A percentile compares a stretch with the other conserved stretches of the same genome.
Evolutionary conservation across 2,888 invertebrate genomes (phyloP).

Genomic region (Metalampra italica): DNA sequence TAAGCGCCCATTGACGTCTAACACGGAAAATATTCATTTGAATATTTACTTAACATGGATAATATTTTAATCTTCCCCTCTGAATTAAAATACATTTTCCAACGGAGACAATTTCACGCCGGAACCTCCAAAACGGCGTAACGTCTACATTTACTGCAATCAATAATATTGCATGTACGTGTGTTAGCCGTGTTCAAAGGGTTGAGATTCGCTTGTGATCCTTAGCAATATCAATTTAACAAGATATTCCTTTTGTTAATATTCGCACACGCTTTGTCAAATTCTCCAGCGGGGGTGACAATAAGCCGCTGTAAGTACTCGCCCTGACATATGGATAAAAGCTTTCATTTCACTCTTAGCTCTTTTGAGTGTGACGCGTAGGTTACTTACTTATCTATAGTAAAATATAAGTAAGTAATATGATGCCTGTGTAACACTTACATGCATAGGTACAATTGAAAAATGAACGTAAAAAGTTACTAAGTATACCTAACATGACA

Average conservation of each 20-base stretch:
- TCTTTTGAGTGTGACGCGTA: slow-evolving; percentile 58
- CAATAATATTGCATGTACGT: slow-evolving; percentile 39
- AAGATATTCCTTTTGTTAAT: slow-evolving; percentile 80
- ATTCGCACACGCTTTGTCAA: slow-evolving; percentile 80
- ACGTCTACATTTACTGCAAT: slow-evolving; percentile 33
- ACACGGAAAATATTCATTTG: slow-evolving; percentile 80
- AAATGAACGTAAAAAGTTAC: neutral
- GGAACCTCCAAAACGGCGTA: slow-evolving; percentile 53
- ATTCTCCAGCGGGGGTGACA: slow-evolving; percentile 79
- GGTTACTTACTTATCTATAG: slow-evolving; percentile 19
- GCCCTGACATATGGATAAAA: slow-evolving; percentile 78
- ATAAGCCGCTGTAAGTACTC: slow-evolving; percentile 79
- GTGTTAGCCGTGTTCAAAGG: slow-evolving; percentile 22
- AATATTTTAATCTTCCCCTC: slow-evolving; percentile 80
- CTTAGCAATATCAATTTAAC: slow-evolving; percentile 74
- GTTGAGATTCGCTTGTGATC: slow-evolving; percentile 45
- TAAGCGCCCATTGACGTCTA: slow-evolving; percentile 72
- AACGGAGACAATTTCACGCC: slow-evolving; percentile 77
- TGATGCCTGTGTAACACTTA: slow-evolving; percentile 21
- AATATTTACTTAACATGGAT: slow-evolving; percentile 80
- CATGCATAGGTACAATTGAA: neutral
- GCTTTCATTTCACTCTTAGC: slow-evolving; percentile 77
- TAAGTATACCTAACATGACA: neutral
- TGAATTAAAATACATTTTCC: slow-evolving; percentile 79
- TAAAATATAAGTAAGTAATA: slow-evolving; percentile 39